Evolutionary conservation across 2,888 invertebrate genomes (phyloP), one percentile per base, ranked within the genome.

Genomic region (Ariolimax columbianus): DNA sequence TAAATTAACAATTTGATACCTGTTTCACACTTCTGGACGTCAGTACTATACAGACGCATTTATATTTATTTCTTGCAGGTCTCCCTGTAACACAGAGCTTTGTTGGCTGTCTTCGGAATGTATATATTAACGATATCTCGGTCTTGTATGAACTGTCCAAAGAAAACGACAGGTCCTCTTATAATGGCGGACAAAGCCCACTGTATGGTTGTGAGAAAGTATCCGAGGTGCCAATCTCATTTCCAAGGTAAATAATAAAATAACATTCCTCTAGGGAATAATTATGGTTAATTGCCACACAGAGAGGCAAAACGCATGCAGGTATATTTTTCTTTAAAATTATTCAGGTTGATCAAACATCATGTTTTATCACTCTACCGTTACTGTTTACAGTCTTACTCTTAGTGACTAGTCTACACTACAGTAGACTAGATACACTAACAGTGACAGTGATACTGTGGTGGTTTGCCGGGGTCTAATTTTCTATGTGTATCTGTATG

Each of bases 51-150:
- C 47, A 47, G 7, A 55, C 23, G 55, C 43, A 19, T 38, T 73
- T 40, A 11, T n/a, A 40, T 77, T 55, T 33, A 19, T 55, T 55
- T 38, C 2, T 89, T 89, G 47, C 91, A 95, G 95, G 98, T 79
- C 95, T 97, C 89, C 96, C 96, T 91, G 97, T 96, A 85, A 96
- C 96, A 90, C 97, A 97, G 94, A 97, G 97, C 94, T 97, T 97
- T 93, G 97, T 97, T 90, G 97, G 98, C 43, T 97, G 97, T 90
- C 94, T 98, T 66, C 97, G 97, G 93, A 97, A 97, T 93, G 97
- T 98, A 75, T 98, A 97, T 94, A 97, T 97, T 94, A 98, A 98
- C 94, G 97, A 98, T 92, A 96, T 97, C 55, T 97, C 97, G 0
- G 97, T 98, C 89, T 95, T 98, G 87, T 97, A 98, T 93, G 97